Base-by-base conservation (phyloP, 2,113 vertebrate species). In the Cyprinus carpio region DNA sequence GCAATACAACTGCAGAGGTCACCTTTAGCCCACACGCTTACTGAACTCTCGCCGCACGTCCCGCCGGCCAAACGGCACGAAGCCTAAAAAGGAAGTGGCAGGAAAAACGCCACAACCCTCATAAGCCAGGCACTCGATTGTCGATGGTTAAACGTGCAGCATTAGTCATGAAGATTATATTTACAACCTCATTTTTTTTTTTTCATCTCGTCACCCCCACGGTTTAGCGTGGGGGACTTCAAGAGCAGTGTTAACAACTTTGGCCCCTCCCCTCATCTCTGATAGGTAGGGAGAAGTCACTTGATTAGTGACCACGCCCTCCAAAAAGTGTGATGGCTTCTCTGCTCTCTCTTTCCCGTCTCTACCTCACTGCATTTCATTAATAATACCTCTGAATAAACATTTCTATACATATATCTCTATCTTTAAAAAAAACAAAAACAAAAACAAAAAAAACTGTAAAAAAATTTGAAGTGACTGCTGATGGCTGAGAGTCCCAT, bases 371-470 rank as follows among this genome's bases (percentile, higher is more conserved):
- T 94, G 93, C 93, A 93, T 93, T 92, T 92, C 91, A 92, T 91
- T 91, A 92, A 93, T 94, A 94, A 95, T 94, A 94, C 92, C 93
- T 95, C 93, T 94, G 93, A 92, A 94, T 95, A 94, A 94, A 94
- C 93, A 94, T 94, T 94, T 94, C 93, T 95, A 94, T 94, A 95
- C 93, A 94, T 94, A 94, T 93, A 93, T 92, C 90, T 94, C 92
- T 94, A 90, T 94, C 87, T 93, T 93, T 89, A 71, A 86, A 86
- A 46, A 89, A 92, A 91, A 94, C 91, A 92, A 93, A 93, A 94
- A 93, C 91, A 4, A 37, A 37, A 37, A 37, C 4, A 37, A 37
- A 37, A 5, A 5, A 37, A 37, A 4, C 6, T 37, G 4, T 92
- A n/a, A n/a, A n/a, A n/a, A n/a, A n/a, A n/a, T 91, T 84, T 89